phyloP scores from a whole-genome alignment of 2,797 vertebrate genomes.

The Aulostomus chinensis region DNA sequence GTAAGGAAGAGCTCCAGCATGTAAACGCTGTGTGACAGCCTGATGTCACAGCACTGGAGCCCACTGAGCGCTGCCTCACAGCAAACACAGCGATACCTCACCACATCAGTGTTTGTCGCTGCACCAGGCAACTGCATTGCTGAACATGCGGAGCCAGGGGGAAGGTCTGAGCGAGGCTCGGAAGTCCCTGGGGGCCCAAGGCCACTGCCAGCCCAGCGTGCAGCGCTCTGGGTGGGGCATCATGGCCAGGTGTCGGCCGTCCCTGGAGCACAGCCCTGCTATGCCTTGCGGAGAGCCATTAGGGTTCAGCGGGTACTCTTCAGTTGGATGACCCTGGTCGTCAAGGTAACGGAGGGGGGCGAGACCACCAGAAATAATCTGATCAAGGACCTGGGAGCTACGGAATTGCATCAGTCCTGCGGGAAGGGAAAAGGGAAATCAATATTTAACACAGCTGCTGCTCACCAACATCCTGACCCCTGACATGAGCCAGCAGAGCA shows the following conservation, averaged over 20 bases:
- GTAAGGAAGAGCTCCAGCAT: no score
- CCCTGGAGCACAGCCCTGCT: slow-evolving; percentile 86
- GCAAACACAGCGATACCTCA: not conserved
- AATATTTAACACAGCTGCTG: slow-evolving; percentile 25
- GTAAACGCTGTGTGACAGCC: no score
- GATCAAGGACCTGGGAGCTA: slow-evolving; percentile 65
- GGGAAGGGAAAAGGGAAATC: slow-evolving; percentile 1
- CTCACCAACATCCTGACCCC: slow-evolving; percentile 10
- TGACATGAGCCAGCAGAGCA: slow-evolving; percentile 18
- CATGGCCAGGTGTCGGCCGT: slow-evolving; percentile 89
- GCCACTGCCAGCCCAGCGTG: slow-evolving; percentile 91
- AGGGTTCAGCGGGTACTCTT: slow-evolving; percentile 89
- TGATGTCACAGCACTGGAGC: no score
- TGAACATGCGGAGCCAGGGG: slow-evolving; percentile 89
- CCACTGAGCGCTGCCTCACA: no score
- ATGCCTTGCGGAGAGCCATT: slow-evolving; percentile 87
- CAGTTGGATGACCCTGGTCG: slow-evolving; percentile 82
- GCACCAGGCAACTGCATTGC: slow-evolving; percentile 87
- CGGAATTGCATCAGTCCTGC: slow-evolving; percentile 89
- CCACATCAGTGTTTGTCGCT: slow-evolving; percentile 37
- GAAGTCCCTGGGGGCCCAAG: slow-evolving; percentile 83
- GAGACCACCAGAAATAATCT: slow-evolving; percentile 68
- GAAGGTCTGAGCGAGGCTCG: slow-evolving; percentile 72
- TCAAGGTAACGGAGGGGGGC: slow-evolving; percentile 87
- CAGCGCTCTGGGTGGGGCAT: slow-evolving; percentile 95